Evolutionary conservation across 2,888 invertebrate species (phyloP).

Genomic region (Caenorhabditis sinica): DNA sequence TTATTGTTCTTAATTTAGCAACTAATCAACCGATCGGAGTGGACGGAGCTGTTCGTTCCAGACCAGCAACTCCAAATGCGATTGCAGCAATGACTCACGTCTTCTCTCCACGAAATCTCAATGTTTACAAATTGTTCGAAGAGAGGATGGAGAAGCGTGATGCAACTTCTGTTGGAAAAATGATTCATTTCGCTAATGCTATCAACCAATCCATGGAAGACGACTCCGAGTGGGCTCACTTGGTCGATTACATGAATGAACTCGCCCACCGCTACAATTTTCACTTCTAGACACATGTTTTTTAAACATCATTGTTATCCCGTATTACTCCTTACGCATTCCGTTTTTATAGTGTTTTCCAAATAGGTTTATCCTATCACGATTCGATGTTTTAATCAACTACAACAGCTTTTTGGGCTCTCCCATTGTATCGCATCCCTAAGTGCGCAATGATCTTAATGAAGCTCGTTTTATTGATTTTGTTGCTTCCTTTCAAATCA

Average conservation of each 20-base stretch:
- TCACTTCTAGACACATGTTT: neutral
- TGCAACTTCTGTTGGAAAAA: neutral
- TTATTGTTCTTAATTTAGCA: too few relatives aligned
- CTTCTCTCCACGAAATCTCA: conserved; percentile 5
- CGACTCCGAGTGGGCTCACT: neutral
- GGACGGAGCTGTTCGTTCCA: too few relatives aligned
- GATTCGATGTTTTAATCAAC: conserved; percentile 10
- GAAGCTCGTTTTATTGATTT: conserved; percentile 6
- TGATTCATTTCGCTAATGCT: neutral
- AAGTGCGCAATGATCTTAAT: neutral
- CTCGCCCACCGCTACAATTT: neutral
- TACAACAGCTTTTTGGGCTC: neutral
- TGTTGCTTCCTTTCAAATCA: neutral
- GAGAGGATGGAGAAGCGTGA: neutral
- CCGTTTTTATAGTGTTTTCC: too few relatives aligned
- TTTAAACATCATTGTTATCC: neutral
- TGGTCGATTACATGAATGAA: neutral
- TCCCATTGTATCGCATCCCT: neutral
- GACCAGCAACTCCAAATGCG: too few relatives aligned
- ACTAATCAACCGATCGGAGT: too few relatives aligned
- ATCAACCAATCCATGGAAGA: neutral
- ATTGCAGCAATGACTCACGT: neutral
- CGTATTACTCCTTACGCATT: too few relatives aligned
- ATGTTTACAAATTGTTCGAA: conserved; percentile 24
- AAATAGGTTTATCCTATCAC: too few relatives aligned